Evolutionary conservation across 1,140 invertebrate genomes (phyloP), one percentile per base, ranked within the genome.

Genomic region (Pseudomyrmex concolor): DNA sequence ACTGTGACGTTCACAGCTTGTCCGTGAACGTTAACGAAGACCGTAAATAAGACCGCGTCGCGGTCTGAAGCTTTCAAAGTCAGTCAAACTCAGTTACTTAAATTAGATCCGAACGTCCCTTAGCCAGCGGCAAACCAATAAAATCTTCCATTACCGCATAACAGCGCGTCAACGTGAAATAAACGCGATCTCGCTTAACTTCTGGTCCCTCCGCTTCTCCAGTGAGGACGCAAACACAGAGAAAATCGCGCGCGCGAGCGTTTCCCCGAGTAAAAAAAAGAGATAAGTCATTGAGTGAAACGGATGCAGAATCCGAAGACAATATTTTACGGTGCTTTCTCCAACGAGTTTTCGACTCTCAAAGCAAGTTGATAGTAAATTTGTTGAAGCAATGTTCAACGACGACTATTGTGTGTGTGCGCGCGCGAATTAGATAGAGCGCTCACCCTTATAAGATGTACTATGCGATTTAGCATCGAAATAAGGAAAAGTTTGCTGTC

Each of bases 161-260:
- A 77, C 74, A 77, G 74, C 77, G 67, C 85, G 73, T 83, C 81
- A 86, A 80, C 70, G 81, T 81, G 86, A 87, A 87, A 87, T 84
- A 78, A 87, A 86, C 86, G 86, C 74, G 68, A 70, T 55, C 73
- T 74, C 74, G 85, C 86, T 87, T 86, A 87, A 86, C 86, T 86
- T 87, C 82, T 84, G 81, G 59, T 86, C 77, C 68, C 74, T 22
- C 62, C 50, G 66, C 34, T 57, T 84, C 68, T 80, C 67, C 57
- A 55, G 86, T 81, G 81, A 74, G 54, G 68, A 73, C 60, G 54
- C 77, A 66, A 25, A 82, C 54, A 83, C 60, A 72, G 57, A 74
- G 80, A 84, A 60, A 25, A 25, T 25, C 25, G 25, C 25, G 25
- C 25, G 25, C 25, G 82, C 59, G 71, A 54, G 59, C 19, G 66